Evolutionary conservation across 2,113 vertebrate species (phyloP), one percentile per base, ranked within the genome.

Genomic region (Silurus asotus): DNA sequence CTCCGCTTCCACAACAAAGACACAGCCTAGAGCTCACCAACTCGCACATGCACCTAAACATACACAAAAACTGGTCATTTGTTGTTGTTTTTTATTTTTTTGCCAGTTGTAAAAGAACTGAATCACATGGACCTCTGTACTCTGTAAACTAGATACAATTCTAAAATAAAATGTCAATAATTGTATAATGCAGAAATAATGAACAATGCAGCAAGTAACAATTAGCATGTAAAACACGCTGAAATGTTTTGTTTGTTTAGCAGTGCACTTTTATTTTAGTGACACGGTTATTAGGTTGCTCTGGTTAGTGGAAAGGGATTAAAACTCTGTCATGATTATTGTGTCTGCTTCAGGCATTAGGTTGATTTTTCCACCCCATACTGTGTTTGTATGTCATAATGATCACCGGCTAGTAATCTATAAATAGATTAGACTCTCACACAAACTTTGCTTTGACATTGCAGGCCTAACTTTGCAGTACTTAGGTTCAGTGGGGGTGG

Each of bases 1-100:
- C 56, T 62, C 58, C 28, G 64, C 70, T 84, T 84, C 82, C 67
- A 85, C 83, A 89, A 86, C 86, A 84, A 84, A 84, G 64, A 69
- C 86, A 2, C 20, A 7, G 80, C 84, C 82, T 28, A 76, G 45
- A 85, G 79, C 83, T 83, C 78, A 84, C 81, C 13, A 45, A 62
- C 77, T 56, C n/a, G 23, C 72, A 82, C 48, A 7, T 51, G n/a
- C 64, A 67, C 13, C 20, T 55, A 28, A 49, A n/a, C 79, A 62
- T 14, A 59, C 25, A 45, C 61, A 58, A 64, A 3, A 45, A 23
- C n/a, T 28, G 4, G n/a, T 17, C 53, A 74, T 64, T 45, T 55
- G 53, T 88, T 55, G 23, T 14, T 49, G 20, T 53, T 13, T 53
- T 7, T 49, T 37, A n/a, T 13, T 53, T 23, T 14, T 11, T 4